Evolutionary conservation across 2,797 vertebrate genomes (phyloP).

Genomic region (Bradypodion ventrale): DNA sequence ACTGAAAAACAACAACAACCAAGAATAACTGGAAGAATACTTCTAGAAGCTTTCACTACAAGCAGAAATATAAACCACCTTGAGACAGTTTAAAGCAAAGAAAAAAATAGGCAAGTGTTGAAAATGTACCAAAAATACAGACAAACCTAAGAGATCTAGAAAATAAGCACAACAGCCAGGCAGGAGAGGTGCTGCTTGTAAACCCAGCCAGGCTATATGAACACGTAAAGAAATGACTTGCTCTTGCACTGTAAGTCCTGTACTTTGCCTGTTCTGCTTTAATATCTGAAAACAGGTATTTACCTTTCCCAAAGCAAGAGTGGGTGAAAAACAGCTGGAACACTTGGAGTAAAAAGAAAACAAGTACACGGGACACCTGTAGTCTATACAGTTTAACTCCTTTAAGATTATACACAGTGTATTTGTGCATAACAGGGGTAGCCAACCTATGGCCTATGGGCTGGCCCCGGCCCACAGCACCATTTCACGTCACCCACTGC

Average conservation of each 20-base stretch:
- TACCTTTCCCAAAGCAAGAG: not conserved
- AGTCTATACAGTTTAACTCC: not conserved
- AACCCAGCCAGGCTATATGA: not conserved
- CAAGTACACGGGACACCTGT: not conserved
- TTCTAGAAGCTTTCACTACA: not conserved
- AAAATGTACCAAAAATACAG: not conserved
- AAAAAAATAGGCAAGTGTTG: not conserved
- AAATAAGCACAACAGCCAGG: not conserved
- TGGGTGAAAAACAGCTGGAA: not conserved
- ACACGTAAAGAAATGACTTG: not conserved
- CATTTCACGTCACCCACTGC: too few relatives aligned
- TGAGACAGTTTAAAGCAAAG: not conserved
- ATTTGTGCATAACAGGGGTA: not conserved
- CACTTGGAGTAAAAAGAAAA: not conserved
- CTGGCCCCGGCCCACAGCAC: too few relatives aligned
- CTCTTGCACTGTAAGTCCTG: not conserved
- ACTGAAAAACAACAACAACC: too few relatives aligned
- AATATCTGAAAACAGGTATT: not conserved
- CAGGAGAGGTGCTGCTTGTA: accelerated
- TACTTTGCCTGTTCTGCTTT: not conserved
- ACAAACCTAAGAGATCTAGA: not conserved
- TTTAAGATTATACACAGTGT: not conserved
- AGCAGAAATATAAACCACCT: not conserved
- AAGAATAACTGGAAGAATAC: too few relatives aligned
- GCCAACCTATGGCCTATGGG: too few relatives aligned